Evolutionary conservation across 64 coral and sea anemone genomes (phyloP).

Genomic region (Orbicella faveolata): DNA sequence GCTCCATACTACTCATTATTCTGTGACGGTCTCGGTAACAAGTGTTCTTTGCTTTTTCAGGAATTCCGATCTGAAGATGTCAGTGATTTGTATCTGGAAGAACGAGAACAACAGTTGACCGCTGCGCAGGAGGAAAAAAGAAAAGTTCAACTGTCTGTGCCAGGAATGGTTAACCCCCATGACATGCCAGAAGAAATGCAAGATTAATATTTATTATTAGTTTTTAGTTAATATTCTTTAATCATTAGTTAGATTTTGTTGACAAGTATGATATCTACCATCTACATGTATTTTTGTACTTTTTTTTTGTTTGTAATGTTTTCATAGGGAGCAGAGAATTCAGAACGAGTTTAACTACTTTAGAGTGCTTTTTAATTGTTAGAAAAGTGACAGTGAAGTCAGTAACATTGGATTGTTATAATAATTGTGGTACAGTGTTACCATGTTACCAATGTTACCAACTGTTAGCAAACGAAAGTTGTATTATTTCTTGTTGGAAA

Average conservation of each 20-base stretch:
- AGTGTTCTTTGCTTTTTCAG: slow-evolving; percentile 25
- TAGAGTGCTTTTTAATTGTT: slow-evolving; percentile 3
- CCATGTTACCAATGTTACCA: neutral
- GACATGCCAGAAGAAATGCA: slow-evolving; percentile 99
- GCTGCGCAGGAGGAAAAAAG: slow-evolving; percentile 91
- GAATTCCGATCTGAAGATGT: slow-evolving; percentile 90
- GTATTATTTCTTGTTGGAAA: slow-evolving; percentile 45
- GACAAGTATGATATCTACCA: neutral
- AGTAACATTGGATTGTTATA: neutral
- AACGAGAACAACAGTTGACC: slow-evolving; percentile 79
- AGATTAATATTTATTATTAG: slow-evolving; percentile 76
- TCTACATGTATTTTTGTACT: slow-evolving; percentile 46
- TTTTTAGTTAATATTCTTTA: slow-evolving; percentile 24
- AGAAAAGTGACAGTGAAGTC: neutral
- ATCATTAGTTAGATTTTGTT: slow-evolving; percentile 29
- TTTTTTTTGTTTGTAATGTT: neutral
- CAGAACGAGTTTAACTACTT: neutral
- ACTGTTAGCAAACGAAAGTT: neutral
- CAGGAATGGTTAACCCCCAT: slow-evolving; percentile 96
- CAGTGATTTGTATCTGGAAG: slow-evolving; percentile 85
- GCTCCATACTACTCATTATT: neutral
- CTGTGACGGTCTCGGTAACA: neutral
- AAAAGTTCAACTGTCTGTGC: slow-evolving; percentile 88
- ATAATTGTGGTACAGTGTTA: neutral
- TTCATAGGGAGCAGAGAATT: neutral